Conservation (phyloP, 2,113 vertebrate species). For the Tapirus terrestris region DNA sequence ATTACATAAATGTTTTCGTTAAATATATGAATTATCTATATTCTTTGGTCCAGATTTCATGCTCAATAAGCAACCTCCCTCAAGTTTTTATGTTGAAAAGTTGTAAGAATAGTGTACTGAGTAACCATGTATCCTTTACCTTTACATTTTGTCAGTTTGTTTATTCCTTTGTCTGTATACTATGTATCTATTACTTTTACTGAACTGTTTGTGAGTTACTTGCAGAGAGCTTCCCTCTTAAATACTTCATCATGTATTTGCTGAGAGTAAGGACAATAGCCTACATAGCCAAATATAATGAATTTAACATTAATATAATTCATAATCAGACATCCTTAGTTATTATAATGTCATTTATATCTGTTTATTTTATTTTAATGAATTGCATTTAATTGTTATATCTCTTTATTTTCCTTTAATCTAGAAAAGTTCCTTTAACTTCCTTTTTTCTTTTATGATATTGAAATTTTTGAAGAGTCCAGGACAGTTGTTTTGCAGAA, state of each 20-base stretch:
- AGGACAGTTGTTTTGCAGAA: background rate
- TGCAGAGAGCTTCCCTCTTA: background rate
- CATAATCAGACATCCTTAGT: background rate
- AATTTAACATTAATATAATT: background rate
- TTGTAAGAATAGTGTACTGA: background rate
- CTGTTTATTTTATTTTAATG: background rate
- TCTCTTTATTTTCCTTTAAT: slow-evolving; percentile 1
- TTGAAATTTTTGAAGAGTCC: background rate
- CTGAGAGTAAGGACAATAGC: background rate
- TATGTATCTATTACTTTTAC: background rate
- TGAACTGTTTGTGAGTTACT: background rate
- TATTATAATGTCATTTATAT: background rate
- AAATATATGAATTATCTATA: background rate
- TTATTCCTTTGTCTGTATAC: background rate
- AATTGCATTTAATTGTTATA: background rate
- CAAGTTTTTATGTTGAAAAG: background rate
- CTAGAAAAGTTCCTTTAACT: background rate
- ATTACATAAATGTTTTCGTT: background rate
- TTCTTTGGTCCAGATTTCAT: background rate
- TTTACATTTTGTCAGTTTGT: background rate
- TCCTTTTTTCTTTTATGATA: background rate
- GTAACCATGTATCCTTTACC: background rate
- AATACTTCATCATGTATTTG: background rate
- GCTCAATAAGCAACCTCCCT: background rate
- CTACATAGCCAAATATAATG: background rate